These are phyloP conservation scores for Nomada lathburiana DNA, from an alignment of 2,888 invertebrate species.

Conservation along the genomic window DNA sequence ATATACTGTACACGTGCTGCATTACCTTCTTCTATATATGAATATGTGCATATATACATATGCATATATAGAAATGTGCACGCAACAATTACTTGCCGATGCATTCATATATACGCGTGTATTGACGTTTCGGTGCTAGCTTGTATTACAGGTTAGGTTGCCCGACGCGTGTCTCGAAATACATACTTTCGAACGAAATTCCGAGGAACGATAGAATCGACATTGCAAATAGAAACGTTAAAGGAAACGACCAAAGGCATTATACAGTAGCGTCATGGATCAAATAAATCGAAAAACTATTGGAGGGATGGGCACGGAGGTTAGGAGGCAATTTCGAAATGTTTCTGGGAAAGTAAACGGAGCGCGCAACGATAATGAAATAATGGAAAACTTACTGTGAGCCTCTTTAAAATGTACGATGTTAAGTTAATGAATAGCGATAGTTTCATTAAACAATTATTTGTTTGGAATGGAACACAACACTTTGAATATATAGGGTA, in stretches of 20 bases:
- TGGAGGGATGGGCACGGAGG: constrained; percentile 6
- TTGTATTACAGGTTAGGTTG: constrained; percentile 36
- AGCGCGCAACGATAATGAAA: not conserved
- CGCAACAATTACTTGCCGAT: not conserved
- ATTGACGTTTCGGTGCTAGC: not conserved
- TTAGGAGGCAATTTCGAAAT: constrained; percentile 11
- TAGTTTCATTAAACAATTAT: not conserved
- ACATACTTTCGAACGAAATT: not conserved
- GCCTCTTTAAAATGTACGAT: accelerated
- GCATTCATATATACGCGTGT: not conserved
- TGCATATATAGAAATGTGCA: not conserved
- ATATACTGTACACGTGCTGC: constrained; percentile 42
- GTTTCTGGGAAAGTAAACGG: not conserved
- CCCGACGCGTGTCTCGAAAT: not conserved
- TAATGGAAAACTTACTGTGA: not conserved
- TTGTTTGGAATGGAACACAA: constrained; percentile 3
- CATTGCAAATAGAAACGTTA: not conserved
- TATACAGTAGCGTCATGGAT: not conserved
- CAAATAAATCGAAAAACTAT: not conserved
- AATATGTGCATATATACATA: not conserved
- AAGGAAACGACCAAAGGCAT: not conserved
- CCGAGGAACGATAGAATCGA: not conserved
- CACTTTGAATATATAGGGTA: constrained; percentile 20
- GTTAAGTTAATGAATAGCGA: not conserved
- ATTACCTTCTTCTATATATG: constrained; percentile 28